Percentiles rank a stretch among this genome's conserved stretches.
phyloP scores from a whole-genome alignment of 2,797 vertebrate species.

The Antrozous pallidus region DNA sequence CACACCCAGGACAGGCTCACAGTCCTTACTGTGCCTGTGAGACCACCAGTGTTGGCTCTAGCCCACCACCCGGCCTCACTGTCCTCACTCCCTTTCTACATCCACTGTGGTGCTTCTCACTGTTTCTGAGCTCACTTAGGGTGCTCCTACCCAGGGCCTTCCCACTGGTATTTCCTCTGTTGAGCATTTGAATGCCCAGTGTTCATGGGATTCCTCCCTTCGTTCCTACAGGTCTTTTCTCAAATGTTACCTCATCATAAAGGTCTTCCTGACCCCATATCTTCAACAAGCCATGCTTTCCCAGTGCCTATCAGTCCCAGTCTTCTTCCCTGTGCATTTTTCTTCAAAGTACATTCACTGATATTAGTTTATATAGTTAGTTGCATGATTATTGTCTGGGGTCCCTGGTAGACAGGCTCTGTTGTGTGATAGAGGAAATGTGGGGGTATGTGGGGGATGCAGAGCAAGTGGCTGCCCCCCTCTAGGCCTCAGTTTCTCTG shows the following conservation, averaged over 20 bases:
- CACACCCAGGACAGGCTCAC: not conserved
- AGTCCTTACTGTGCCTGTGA: not conserved
- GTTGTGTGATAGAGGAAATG: not conserved
- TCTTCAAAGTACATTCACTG: not conserved
- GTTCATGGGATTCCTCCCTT: not conserved
- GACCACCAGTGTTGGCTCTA: not conserved
- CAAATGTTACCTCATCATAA: not conserved
- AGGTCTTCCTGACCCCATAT: not conserved
- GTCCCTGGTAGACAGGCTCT: not conserved
- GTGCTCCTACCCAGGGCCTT: not conserved
- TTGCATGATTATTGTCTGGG: not conserved
- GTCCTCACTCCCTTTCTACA: too few species aligned
- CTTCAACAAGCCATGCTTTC: rapidly evolving
- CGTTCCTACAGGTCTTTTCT: not conserved
- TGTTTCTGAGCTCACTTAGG: not conserved
- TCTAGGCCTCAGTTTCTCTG: constrained; percentile 10
- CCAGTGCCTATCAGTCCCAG: rapidly evolving
- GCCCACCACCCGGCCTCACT: too few species aligned
- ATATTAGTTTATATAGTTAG: not conserved
- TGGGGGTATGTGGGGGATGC: rapidly evolving
- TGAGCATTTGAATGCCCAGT: too few species aligned
- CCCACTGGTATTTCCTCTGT: not conserved
- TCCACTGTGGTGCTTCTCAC: not conserved
- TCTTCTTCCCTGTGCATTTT: not conserved
- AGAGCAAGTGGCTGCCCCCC: not conserved